These are phyloP conservation scores for Lysandra coridon DNA, from an alignment of 2,888 invertebrate species.

Conservation along the genomic window DNA sequence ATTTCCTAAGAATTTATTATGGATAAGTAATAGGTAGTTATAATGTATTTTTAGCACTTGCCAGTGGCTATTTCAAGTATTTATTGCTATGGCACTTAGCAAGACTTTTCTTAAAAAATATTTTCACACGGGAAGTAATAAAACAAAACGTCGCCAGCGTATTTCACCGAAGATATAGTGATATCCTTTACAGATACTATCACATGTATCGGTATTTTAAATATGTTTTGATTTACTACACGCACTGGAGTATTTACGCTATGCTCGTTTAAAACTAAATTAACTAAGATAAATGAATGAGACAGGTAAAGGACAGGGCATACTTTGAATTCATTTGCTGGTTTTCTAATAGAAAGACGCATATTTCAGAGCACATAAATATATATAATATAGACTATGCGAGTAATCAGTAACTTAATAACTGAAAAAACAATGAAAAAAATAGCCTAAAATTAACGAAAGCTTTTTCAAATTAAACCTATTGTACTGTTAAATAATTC, in stretches of 20 bases:
- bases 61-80: not conserved
- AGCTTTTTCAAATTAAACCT: too few species aligned
- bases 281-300: not conserved
- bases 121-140: conserved; percentile 3
- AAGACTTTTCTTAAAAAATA: not conserved
- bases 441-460: too few species aligned
- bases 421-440: too few species aligned
- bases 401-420: too few species aligned
- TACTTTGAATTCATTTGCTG: not conserved
- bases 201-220: conserved; percentile 24
- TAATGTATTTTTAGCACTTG: not conserved
- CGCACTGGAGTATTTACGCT: not conserved
- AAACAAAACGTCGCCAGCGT: conserved; percentile 1
- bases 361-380: too few species aligned
- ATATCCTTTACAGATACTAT: conserved; percentile 17
- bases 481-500: too few species aligned
- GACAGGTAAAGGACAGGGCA: conserved; percentile 1
- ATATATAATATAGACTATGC: too few species aligned
- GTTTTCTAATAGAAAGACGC: not conserved
- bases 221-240: conserved; percentile 18
- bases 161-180: conserved; percentile 13
- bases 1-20: not conserved
- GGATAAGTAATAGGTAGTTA: not conserved
- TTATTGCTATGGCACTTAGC: not conserved
- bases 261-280: conserved; percentile 14